Base-by-base conservation (phyloP, 1,140 invertebrate genomes). In the Hirudo medicinalis region DNA sequence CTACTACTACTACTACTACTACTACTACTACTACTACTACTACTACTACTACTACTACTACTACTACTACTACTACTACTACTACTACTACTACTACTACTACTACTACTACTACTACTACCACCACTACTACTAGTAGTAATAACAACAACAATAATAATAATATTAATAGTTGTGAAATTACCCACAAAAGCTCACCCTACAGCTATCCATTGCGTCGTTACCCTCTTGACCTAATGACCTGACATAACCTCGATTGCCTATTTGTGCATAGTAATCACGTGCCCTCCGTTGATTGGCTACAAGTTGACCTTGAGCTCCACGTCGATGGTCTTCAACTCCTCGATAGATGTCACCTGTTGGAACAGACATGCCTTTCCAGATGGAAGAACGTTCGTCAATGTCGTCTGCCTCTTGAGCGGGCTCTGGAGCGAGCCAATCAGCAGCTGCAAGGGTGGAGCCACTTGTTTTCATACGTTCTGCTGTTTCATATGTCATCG, bases 371-470 rank as follows among this genome's bases (percentile, higher is more conserved):
- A 63, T 63, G 57, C 57, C 22, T 63, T 25, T 32, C 22, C 57
- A 22, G 57, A 63, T 13, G 22, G 57, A 63, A 63, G 22, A 13
- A 22, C 22, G 20, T 63, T 63, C 20, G 6, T n/a, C 57, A 63
- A 22, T 17, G 43, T 49, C 19, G 22, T 63, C 57, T 63, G 57
- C 57, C 11, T 25, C 2, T 8, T 25, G 9, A 32, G 29, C 8
- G 57, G 57, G 57, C 29, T 32, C 6, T 63, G 57, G 57, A 63
- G 29, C 29, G 57, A 63, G 57, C 29, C 57, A 25, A 25, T 63
- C 57, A 25, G 11, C 19, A 25, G 22, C 19, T 22, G 57, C 57
- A 25, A 4, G 22, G 57, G 29, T 63, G 19, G 6, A 13, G 43
- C 15, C 43, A 49, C n/a, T 49, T 49, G 15, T 49, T 49, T 49